Evolutionary conservation across 2,797 vertebrate species (phyloP), one percentile per base, ranked within the genome.

Genomic region (Toxotes lorentzi): DNA sequence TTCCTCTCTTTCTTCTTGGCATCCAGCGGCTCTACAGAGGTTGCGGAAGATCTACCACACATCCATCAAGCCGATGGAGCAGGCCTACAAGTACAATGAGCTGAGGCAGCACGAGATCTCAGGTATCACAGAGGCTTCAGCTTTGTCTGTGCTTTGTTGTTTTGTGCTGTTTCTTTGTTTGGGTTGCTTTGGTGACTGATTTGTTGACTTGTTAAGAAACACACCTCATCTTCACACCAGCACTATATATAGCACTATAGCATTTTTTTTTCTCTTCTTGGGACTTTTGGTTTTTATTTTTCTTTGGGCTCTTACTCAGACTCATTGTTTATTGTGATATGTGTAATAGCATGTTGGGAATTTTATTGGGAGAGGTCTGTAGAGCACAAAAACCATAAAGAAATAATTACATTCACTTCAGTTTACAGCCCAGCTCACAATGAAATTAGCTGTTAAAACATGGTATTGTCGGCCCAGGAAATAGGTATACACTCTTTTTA

Each of bases 21-120:
- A 54, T 81, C 2, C 86, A 99, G 98, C 85, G 85, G 96, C 96
- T 40, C 76, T 99, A 35, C 96, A 98, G 94, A 94, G 94, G 80
- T 94, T 99, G 78, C 95, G 97, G 65, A 98, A 97, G 92, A 97
- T 99, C 91, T 99, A 99, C 91, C 97, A 99, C 78, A 88, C 95
- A 0, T 96, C 98, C 91, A 99, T 99, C 95, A 98, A 96, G 89
- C 98, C 98, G 47, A 93, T 99, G 96, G 98, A 99, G 81, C 97
- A 98, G 92, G 97, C 97, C 73, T 99, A 99, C 93, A 99, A 96
- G 90, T 99, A 99, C 95, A 99, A 98, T 0, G 98, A 99, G 91
- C 96, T 99, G 86, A 95, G 98, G 83, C 98, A 99, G 91, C 98
- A 99, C 0, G 98, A 99, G 92, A 98, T 99, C 93, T 99, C 98